Evolutionary conservation across 2,113 vertebrate genomes (phyloP).

Genomic region (Ursus arctos): DNA sequence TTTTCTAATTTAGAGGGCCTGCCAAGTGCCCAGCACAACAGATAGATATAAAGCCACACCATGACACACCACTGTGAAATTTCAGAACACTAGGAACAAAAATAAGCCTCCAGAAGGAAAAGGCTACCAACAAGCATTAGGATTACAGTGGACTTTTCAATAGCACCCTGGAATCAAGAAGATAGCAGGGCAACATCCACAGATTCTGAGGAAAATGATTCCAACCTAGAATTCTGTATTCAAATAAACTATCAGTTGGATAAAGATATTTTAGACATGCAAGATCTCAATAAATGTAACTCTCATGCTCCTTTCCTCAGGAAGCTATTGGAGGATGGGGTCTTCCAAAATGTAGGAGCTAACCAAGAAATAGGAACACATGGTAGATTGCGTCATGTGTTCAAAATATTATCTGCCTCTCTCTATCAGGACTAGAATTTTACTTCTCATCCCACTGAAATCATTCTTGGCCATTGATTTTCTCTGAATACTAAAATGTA

Average conservation of each 20-base stretch:
- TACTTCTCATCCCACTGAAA: background rate
- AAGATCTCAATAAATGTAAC: background rate
- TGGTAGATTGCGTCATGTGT: background rate
- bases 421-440: background rate
- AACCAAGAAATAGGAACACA: background rate
- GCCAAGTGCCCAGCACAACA: background rate
- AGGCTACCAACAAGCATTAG: background rate
- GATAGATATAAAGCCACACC: constrained; percentile 24
- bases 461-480: background rate
- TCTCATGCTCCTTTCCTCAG: background rate
- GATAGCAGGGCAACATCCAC: background rate
- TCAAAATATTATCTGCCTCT: background rate
- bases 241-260: background rate
- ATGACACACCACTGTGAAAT: constrained; percentile 12
- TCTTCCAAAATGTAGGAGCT: background rate
- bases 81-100: constrained; percentile 19
- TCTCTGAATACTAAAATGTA: background rate
- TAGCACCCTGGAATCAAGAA: background rate
- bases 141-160: background rate
- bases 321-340: background rate
- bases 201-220: constrained; percentile 12
- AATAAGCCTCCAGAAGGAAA: background rate
- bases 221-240: background rate
- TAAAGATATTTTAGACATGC: constrained; percentile 1
- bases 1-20: constrained; percentile 49